Evolutionary conservation across 2,888 invertebrate genomes (phyloP).

Genomic region (Palloptera scutellata): DNA sequence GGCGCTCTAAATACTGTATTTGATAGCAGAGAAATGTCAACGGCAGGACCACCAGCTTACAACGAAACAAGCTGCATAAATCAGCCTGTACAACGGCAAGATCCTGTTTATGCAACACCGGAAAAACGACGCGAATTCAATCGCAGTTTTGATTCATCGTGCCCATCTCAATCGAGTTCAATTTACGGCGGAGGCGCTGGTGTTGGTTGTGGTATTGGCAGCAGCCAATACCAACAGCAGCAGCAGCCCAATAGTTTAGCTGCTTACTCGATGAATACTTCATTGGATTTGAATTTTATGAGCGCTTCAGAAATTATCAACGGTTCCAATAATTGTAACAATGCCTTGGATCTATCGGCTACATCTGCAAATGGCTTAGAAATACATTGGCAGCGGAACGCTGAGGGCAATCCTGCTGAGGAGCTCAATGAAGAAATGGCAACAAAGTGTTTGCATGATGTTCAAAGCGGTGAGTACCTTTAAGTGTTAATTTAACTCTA

Average conservation of each 20-base stretch:
- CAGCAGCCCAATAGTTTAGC: conserved; percentile 8
- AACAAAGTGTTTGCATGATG: conserved; percentile 56
- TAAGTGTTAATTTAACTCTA: background rate
- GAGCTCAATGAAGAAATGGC: conserved; percentile 58
- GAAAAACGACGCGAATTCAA: conserved; percentile 57
- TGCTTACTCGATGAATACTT: conserved; percentile 52
- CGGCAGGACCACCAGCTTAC: conserved; percentile 32
- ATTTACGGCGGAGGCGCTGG: conserved; percentile 50
- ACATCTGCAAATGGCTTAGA: conserved; percentile 43
- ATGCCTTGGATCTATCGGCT: conserved; percentile 29
- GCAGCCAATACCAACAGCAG: background rate
- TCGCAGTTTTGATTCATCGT: conserved; percentile 58
- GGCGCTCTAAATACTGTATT: conserved; percentile 59
- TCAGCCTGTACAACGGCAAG: conserved; percentile 26
- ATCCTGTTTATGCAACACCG: conserved; percentile 57
- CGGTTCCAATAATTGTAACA: too few relatives aligned
- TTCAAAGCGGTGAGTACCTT: conserved; percentile 56
- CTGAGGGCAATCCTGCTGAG: conserved; percentile 50
- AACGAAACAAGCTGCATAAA: conserved; percentile 38
- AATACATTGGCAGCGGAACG: conserved; percentile 49
- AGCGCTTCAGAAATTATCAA: conserved; percentile 4
- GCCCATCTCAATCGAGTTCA: conserved; percentile 58
- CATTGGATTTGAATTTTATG: conserved; percentile 42
- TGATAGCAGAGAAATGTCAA: conserved; percentile 47
- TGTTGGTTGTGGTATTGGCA: conserved; percentile 29